Base-by-base conservation (phyloP, 2,113 vertebrate species). In the Phrynosoma platyrhinos region DNA sequence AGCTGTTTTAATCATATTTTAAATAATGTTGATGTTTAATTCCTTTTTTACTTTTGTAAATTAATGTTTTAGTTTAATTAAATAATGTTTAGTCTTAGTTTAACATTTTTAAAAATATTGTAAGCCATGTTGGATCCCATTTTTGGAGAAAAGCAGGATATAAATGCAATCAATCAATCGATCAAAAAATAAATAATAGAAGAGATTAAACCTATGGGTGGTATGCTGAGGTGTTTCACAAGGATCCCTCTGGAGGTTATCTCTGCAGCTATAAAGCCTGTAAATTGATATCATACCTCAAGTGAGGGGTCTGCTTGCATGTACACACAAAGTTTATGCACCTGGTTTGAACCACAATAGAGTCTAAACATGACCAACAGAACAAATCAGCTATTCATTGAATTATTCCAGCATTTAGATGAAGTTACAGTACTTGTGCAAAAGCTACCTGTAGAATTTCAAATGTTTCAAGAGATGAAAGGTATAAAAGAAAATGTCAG, bases 351-450 rank as follows among this genome's bases (percentile, higher is more conserved):
- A 36, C 2, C 58, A 53, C 32, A 47, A 2, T 21, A 30, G 32
- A 62, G 62, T 52, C 91, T 1, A 36, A 1, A 77, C 0, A 5
- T 18, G 86, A 83, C 79, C 76, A 76, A 27, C 85, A 42, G 0
- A 16, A 85, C 87, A 91, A 77, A 88, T 27, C 23, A 81, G 71
- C 47, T 82, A 64, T 1, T 25, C 7, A 7, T 36, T 30, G 84
- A 69, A 79, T 23, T 23, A 84, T 77, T 93, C 86, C 81, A 83
- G 91, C 88, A 90, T 79, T 1, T 4, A 82, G 89, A 92, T 88
- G 84, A 84, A 81, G 83, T 80, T 69, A 68, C 81, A 91, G 89
- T 86, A 89, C 0, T 72, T 0, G 0, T 0, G 0, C 27, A 8
- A 53, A 9, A 88, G 42, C 75, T 79, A 0, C 76, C 82, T 85